These are phyloP conservation scores for Nematolebias whitei DNA, from an alignment of 2,113 vertebrate genomes.

Conservation along the genomic window DNA sequence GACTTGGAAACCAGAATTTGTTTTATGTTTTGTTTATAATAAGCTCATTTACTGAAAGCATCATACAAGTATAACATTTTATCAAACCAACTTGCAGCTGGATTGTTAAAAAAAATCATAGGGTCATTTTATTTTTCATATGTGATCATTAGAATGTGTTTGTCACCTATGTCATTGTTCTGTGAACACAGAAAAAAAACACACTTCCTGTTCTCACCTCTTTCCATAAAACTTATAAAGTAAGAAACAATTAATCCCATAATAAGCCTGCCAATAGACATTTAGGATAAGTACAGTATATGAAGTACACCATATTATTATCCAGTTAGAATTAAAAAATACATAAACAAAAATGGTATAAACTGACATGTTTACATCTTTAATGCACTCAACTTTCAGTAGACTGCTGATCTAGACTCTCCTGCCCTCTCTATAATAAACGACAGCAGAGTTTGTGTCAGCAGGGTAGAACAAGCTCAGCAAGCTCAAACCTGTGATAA, in stretches of 20 bases:
- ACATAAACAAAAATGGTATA: not conserved
- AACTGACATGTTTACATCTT: not conserved
- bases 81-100: not conserved
- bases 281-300: not conserved
- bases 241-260: not conserved
- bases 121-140: not conserved
- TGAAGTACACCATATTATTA: not conserved
- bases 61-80: not conserved
- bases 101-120: not conserved
- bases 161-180: too few relatives aligned
- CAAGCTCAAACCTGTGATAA: constrained; percentile 13
- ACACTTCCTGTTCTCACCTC: not conserved
- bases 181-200: not conserved
- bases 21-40: not conserved
- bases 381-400: constrained; percentile 13
- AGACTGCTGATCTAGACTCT: not conserved
- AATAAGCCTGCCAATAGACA: too few relatives aligned
- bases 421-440: not conserved
- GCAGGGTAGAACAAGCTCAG: constrained; percentile 15
- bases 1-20: not conserved
- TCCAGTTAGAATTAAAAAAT: not conserved
- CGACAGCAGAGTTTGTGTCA: constrained; percentile 10
- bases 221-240: not conserved
- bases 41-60: not conserved
- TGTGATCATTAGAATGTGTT: not conserved